Evolutionary conservation across 2,113 vertebrate species (phyloP).

Genomic region (Myiopsitta monachus): DNA sequence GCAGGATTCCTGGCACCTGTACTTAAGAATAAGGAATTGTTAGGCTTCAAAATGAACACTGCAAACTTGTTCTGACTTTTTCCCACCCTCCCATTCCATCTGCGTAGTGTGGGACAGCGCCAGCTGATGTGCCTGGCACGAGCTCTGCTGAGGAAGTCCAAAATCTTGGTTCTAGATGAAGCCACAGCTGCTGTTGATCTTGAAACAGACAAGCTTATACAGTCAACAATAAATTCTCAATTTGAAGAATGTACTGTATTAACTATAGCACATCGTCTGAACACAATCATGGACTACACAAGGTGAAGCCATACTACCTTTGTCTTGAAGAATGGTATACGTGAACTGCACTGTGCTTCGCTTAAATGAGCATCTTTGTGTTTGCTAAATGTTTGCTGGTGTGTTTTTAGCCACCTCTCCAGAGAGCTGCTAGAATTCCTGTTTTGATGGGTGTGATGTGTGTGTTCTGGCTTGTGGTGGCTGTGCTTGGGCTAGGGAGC

Average conservation of each 20-base stretch:
- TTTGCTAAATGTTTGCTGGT: not conserved
- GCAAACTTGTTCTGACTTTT: not conserved
- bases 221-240: slow-evolving; percentile 91
- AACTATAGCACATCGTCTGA: slow-evolving; percentile 92
- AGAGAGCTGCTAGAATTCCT: not conserved
- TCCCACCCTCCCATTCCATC: not conserved
- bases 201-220: slow-evolving; percentile 92
- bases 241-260: slow-evolving; percentile 91
- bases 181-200: slow-evolving; percentile 95
- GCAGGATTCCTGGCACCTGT: not conserved
- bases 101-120: slow-evolving; percentile 86
- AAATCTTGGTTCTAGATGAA: slow-evolving; percentile 92
- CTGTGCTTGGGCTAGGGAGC: not conserved
- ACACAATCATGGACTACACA: slow-evolving; percentile 95
- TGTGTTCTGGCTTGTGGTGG: not conserved
- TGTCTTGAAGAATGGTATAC: not conserved
- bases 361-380: not conserved
- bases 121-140: slow-evolving; percentile 93
- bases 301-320: slow-evolving; percentile 69
- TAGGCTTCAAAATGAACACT: not conserved
- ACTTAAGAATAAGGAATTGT: not conserved
- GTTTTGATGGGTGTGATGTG: not conserved
- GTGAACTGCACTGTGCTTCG: not conserved
- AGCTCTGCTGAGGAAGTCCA: slow-evolving; percentile 92
- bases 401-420: not conserved